phyloP scores from a whole-genome alignment of 1,140 invertebrate species.

The Rhopalosiphum maidis region DNA sequence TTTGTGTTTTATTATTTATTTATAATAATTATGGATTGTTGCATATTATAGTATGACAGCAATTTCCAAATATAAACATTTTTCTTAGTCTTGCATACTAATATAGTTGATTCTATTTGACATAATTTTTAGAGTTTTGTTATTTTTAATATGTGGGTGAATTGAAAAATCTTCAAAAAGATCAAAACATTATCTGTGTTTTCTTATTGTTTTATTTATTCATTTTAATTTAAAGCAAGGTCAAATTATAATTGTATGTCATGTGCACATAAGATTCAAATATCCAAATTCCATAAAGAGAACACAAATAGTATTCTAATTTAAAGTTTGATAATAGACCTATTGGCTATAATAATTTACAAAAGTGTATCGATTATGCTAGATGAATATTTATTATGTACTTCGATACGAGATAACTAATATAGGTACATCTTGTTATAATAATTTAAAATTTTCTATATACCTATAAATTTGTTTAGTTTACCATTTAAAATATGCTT shows the following conservation, averaged over 20 bases:
- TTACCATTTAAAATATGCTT: slow-evolving; percentile 3
- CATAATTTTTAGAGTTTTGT: neutral
- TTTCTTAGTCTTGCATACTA: neutral
- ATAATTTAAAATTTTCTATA: neutral
- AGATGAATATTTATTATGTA: neutral
- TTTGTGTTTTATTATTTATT: neutral
- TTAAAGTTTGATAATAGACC: neutral
- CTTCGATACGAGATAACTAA: neutral
- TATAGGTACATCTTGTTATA: neutral
- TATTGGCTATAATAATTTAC: neutral
- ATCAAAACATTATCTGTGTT: neutral
- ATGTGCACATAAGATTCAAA: neutral
- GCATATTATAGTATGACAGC: neutral
- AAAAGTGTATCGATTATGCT: neutral
- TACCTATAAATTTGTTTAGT: neutral
- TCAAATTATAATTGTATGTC: neutral
- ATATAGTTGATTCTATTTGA: neutral
- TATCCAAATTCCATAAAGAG: neutral
- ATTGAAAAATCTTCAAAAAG: neutral
- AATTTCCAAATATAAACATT: neutral
- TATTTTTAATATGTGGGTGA: neutral
- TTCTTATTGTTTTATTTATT: neutral
- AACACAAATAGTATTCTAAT: neutral
- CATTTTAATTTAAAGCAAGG: neutral
- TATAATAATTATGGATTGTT: neutral